phyloP scores from a whole-genome alignment of 2,888 invertebrate genomes.

The Tuta absoluta region DNA sequence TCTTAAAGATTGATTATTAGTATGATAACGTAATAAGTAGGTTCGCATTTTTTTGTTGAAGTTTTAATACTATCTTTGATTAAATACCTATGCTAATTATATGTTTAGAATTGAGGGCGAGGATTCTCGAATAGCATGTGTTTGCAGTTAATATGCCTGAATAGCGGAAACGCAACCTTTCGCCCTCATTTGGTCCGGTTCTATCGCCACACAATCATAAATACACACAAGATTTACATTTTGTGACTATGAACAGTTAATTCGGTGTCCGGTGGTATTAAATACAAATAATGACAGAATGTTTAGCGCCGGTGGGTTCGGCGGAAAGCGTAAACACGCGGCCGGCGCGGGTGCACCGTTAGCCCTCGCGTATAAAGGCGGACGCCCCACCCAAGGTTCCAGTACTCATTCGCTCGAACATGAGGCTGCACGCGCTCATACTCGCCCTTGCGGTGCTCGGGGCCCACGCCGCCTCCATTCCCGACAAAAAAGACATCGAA shows the following conservation, averaged over 20 bases:
- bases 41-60: too few species aligned
- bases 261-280: conserved; percentile 47
- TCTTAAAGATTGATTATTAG: too few species aligned
- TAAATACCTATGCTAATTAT: neutral
- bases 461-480: conserved; percentile 61
- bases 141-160: conserved; percentile 6
- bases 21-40: too few species aligned
- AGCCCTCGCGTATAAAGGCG: conserved; percentile 65
- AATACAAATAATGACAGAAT: conserved; percentile 70
- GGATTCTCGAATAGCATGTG: neutral
- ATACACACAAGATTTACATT: conserved; percentile 28
- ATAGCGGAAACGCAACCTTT: conserved; percentile 20
- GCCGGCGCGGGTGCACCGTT: conserved; percentile 63
- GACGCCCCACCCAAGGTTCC: conserved; percentile 47
- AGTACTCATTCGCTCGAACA: conserved; percentile 54
- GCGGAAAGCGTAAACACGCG: conserved; percentile 58
- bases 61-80: too few species aligned
- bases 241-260: conserved; percentile 37
- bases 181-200: conserved; percentile 10
- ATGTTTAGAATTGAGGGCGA: neutral
- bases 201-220: conserved; percentile 13
- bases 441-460: conserved; percentile 55
- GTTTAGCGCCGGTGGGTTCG: conserved; percentile 53
- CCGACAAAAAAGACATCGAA: conserved; percentile 40
- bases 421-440: conserved; percentile 63